Evolutionary conservation across 2,888 invertebrate genomes (phyloP), one percentile per base, ranked within the genome.

Genomic region (Linyphia triangularis): DNA sequence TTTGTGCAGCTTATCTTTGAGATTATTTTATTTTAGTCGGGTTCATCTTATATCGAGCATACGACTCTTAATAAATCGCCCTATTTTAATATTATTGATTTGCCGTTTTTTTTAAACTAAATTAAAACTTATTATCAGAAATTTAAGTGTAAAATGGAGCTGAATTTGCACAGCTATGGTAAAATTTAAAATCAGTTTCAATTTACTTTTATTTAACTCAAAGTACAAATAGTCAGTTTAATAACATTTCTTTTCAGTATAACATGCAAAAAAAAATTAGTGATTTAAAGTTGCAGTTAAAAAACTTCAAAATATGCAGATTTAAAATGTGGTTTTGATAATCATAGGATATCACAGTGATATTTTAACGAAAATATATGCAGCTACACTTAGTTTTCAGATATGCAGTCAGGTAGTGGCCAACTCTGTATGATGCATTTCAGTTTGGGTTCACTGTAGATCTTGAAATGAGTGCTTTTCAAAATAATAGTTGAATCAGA

Each of bases 1-100:
- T 85, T 86, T 86, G 79, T 69, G 86, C 86, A 88, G 86, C 86
- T 88, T 70, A 37, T 67, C 63, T 19, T 26, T 81, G 81, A 88
- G 86, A 81, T 88, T 88, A 88, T 81, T 79, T 79, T 79, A 24
- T 57, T 67, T 69, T n/a, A 37, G 75, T 30, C n/a, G 16, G 24
- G 13, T 51, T 51, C 13, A n/a, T 16, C 0, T 51, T 51, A 16
- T 51, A 51, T 51, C 51, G 5, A n/a, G n/a, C 13, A n/a, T 51
- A 51, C 5, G n/a, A 51, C 9, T 13, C 40, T 13, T 16, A 51
- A 3, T 16, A 51, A 16, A n/a, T n/a, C n/a, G n/a, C 4, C n/a
- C 5, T 51, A n/a, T 16, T 33, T 33, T 6, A 33, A 33, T 51
- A 16, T 51, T 51, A 51, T 72, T 13, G 16, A n/a, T 51, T 72